Base-by-base conservation (phyloP, 2,888 invertebrate genomes). In the Andricus curvator region DNA sequence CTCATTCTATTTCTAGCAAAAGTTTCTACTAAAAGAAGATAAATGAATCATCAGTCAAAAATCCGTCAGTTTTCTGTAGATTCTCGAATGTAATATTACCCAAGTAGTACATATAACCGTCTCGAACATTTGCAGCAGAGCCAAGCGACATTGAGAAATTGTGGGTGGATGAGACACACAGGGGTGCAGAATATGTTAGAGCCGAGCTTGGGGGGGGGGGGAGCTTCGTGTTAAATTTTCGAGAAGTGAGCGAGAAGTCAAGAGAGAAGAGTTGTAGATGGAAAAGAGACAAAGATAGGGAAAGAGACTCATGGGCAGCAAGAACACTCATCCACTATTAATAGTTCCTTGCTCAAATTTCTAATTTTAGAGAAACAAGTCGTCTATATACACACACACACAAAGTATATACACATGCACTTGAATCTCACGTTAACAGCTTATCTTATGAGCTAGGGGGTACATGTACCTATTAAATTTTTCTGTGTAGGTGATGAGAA, bases 291-390 rank as follows among this genome's bases (percentile, higher is more conserved):
- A 20, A 51, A 51, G 20, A 33, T 33, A 83, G 83, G 74, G 74
- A 67, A 82, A 74, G 74, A 81, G 82, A 82, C 80, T 86, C 85
- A 85, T 83, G 84, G 84, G 83, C 81, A 80, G 82, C 82, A 82
- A 81, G 83, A 81, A 89, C 88, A 92, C 91, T 92, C 93, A 93
- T 93, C 92, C 88, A 88, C 93, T 94, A 93, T 93, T 94, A 94
- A 94, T 94, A 94, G 93, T 87, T 87, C 89, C 92, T 93, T 92
- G 93, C 93, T 93, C 93, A 93, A 93, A 93, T 91, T 91, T 92
- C 93, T 93, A 93, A 93, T 93, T 93, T 92, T 91, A 93, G 89
- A 80, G 51, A 80, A 78, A 65, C 70, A 51, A 29, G 17, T 33
- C 25, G 37, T 37, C 6, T 11, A 66, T 66, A 37, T 37, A n/a